phyloP scores from a whole-genome alignment of 1,140 invertebrate species.

The Potamilus streckersoni region DNA sequence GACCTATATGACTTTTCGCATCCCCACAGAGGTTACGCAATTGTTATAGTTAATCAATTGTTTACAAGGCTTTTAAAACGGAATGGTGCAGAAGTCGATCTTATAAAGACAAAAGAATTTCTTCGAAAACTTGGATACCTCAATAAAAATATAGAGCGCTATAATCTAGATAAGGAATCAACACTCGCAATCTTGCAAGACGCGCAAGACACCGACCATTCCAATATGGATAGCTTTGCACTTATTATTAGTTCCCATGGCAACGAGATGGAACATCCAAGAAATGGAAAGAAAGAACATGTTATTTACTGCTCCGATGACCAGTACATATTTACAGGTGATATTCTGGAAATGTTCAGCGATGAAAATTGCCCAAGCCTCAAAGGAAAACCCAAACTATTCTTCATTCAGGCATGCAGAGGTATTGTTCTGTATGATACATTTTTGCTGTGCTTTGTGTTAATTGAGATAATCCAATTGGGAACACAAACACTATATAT shows the following conservation, averaged over 20 bases:
- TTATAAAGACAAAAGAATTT: constrained; percentile 4
- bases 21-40: constrained; percentile 13
- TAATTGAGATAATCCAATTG: too few species aligned
- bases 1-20: constrained; percentile 23
- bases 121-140: constrained; percentile 27
- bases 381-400: too few species aligned
- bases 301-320: too few species aligned
- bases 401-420: too few species aligned
- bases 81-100: constrained; percentile 25
- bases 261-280: too few species aligned
- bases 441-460: too few species aligned
- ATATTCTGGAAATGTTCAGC: background rate
- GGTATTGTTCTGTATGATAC: too few species aligned
- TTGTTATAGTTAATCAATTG: constrained; percentile 31
- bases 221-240: constrained; percentile 19
- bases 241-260: too few species aligned
- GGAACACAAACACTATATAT: too few species aligned
- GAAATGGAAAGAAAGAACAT: too few species aligned
- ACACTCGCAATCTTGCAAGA: background rate
- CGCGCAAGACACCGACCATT: constrained; percentile 7
- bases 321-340: background rate
- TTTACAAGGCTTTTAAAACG: constrained; percentile 14
- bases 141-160: background rate
- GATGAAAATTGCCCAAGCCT: too few species aligned
- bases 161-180: constrained; percentile 6